Evolutionary conservation across 2,797 vertebrate genomes (phyloP).

Genomic region (Sciurus carolinensis): DNA sequence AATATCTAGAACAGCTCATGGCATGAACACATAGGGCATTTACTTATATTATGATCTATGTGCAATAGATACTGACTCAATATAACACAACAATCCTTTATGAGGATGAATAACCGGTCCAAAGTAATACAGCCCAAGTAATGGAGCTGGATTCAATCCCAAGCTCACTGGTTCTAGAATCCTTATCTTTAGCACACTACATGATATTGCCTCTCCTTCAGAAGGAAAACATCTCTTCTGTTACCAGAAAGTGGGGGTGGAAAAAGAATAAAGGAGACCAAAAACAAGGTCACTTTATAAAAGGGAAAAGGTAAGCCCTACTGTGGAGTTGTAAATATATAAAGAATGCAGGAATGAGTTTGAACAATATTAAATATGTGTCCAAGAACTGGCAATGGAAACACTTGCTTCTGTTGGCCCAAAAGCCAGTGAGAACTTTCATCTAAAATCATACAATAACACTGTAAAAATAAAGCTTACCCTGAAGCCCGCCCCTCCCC

Average conservation of each 20-base stretch:
- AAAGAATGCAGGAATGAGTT: neutral
- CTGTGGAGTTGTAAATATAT: neutral
- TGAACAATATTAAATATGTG: neutral
- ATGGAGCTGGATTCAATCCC: neutral
- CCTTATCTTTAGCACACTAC: neutral
- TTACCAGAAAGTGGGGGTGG: constrained; percentile 15
- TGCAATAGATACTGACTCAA: neutral
- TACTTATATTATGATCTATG: neutral
- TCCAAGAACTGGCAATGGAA: neutral
- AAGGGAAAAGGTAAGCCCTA: neutral
- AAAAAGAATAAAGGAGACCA: neutral
- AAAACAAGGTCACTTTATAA: neutral
- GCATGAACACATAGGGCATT: neutral
- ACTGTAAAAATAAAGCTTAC: neutral
- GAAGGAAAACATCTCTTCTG: neutral
- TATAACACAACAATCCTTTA: neutral
- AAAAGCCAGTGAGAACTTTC: neutral
- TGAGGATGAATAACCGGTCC: neutral
- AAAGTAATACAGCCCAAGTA: neutral
- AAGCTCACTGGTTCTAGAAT: neutral
- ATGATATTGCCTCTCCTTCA: neutral
- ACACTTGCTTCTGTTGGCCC: neutral
- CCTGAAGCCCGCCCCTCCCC: neutral
- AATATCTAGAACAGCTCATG: neutral
- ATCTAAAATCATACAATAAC: neutral